Conservation (phyloP, 2,888 invertebrate species). For the Chymomyza amoena region DNA sequence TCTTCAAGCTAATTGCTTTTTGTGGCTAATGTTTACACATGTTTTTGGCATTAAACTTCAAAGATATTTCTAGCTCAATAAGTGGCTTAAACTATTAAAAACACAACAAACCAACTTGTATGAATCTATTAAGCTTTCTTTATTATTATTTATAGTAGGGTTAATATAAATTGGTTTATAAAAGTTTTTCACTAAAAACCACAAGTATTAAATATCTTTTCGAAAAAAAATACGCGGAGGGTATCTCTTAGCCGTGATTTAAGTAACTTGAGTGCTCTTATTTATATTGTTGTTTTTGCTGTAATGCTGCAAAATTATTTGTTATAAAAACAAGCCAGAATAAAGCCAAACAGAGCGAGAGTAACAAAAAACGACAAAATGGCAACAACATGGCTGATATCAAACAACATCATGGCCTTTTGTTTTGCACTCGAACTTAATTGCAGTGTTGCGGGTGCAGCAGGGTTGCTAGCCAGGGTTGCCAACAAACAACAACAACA, state of each 20-base stretch:
- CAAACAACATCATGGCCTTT: conserved; percentile 65
- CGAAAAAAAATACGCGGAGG: neutral
- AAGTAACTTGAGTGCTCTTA: neutral
- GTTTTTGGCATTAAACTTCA: no score
- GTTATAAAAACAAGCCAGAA: conserved; percentile 37
- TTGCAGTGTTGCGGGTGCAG: conserved; percentile 44
- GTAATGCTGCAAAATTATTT: conserved; percentile 62
- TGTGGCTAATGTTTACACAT: no score
- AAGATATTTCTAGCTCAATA: no score
- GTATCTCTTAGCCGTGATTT: neutral
- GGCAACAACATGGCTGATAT: conserved; percentile 46
- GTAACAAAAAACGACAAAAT: conserved; percentile 7
- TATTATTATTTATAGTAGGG: no score
- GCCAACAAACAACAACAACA: conserved; percentile 25
- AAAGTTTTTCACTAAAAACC: neutral
- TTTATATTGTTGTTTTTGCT: conserved; percentile 9
- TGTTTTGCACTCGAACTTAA: conserved; percentile 70
- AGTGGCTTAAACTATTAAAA: no score
- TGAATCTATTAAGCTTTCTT: no score
- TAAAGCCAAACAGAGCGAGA: conserved; percentile 10
- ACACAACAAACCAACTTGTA: no score
- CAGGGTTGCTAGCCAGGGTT: neutral
- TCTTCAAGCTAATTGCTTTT: no score
- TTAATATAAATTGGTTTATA: neutral
- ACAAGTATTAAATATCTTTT: neutral